Evolutionary conservation across 2,888 invertebrate species (phyloP).

Genomic region (Dynastes maya): DNA sequence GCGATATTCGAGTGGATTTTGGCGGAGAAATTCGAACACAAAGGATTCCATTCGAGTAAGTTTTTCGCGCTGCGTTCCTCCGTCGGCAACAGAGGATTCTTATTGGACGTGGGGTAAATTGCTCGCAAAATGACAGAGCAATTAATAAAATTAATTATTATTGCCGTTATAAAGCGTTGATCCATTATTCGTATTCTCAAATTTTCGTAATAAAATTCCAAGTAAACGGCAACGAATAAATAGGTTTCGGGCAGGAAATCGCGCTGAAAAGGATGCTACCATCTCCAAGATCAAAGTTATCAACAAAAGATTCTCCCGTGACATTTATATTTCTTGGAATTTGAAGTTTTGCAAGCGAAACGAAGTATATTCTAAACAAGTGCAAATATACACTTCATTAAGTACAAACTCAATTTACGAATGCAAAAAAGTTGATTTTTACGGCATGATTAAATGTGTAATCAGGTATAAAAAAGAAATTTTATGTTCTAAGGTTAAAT

Average conservation of each 20-base stretch:
- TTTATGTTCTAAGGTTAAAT: no score
- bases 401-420: no score
- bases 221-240: not conserved
- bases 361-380: no score
- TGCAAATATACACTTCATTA: no score
- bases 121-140: conserved; percentile 21
- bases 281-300: conserved; percentile 3
- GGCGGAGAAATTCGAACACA: not conserved
- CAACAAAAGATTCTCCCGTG: not conserved
- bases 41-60: not conserved
- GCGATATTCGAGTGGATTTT: not conserved
- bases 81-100: not conserved
- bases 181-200: conserved; percentile 20
- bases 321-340: not conserved
- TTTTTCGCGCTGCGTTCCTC: not conserved
- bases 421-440: no score
- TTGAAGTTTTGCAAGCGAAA: no score
- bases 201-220: conserved; percentile 30
- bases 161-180: conserved; percentile 34
- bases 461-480: no score
- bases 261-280: not conserved
- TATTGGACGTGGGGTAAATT: not conserved
- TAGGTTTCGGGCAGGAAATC: not conserved
- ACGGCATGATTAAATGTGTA: no score
- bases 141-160: conserved; percentile 43